These are phyloP conservation scores for Catamblyrhynchus diadema DNA, from an alignment of 2,797 vertebrate genomes.

Conservation along the genomic window DNA sequence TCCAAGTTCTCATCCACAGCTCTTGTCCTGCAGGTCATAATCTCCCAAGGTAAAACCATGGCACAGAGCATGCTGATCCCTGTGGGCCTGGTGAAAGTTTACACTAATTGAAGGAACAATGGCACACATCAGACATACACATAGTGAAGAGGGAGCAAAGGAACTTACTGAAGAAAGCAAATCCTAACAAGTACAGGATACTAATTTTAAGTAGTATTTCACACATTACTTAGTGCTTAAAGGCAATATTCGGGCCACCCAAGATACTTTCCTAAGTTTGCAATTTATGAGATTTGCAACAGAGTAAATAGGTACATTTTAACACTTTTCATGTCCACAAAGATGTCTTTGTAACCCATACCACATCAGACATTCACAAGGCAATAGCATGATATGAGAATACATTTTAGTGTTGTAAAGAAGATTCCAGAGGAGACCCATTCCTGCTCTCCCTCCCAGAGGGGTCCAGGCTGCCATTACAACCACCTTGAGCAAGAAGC, in stretches of 20 bases:
- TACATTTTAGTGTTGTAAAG: not conserved
- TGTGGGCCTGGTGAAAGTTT: not conserved
- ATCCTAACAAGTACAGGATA: not conserved
- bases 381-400: not conserved
- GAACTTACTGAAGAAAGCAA: not conserved
- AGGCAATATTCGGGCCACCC: not conserved
- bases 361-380: not conserved
- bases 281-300: not conserved
- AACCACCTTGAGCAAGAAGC: not conserved
- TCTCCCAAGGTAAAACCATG: not conserved
- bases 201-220: slow-evolving; percentile 10
- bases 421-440: not conserved
- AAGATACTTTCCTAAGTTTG: not conserved
- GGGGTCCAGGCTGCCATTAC: not conserved
- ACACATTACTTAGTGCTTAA: not conserved
- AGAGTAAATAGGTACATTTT: not conserved
- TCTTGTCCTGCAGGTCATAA: not conserved
- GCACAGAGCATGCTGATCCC: not conserved
- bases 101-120: not conserved
- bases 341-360: not conserved
- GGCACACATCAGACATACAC: not conserved
- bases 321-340: not conserved
- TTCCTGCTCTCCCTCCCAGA: not conserved
- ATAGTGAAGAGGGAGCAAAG: not conserved
- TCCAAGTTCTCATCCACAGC: not conserved